Evolutionary conservation across 2,113 vertebrate genomes (phyloP).

Genomic region (Nesoenas mayeri): DNA sequence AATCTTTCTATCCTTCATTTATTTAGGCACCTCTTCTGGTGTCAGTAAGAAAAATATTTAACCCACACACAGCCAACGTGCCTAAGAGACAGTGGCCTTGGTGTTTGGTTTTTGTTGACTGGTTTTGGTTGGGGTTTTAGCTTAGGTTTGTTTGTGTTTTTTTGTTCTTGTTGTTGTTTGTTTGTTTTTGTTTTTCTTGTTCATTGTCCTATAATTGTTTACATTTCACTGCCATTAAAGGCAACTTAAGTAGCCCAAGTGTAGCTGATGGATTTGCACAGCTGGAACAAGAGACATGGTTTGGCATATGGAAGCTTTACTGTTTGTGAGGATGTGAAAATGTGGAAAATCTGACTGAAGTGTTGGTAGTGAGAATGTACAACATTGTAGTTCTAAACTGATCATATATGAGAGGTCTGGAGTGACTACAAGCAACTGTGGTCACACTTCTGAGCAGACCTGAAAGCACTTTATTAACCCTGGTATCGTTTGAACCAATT

Average conservation of each 20-base stretch:
- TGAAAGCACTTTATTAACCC: constrained; percentile 16
- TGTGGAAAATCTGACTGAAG: not conserved
- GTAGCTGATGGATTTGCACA: constrained; percentile 16
- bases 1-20: not conserved
- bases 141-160: no score
- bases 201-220: not conserved
- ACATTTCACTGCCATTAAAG: not conserved
- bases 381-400: not conserved
- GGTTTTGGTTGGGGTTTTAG: no score
- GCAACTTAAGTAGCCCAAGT: not conserved
- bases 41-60: not conserved
- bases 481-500: constrained; percentile 19
- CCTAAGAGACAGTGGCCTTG: not conserved
- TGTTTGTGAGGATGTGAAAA: not conserved
- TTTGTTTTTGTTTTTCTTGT: not conserved
- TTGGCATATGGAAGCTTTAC: not conserved
- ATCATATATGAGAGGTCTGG: not conserved
- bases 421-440: not conserved
- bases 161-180: not conserved
- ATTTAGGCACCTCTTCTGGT: not conserved
- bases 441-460: not conserved
- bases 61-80: not conserved
- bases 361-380: not conserved
- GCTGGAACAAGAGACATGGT: not conserved
- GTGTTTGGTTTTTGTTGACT: not conserved